Evolutionary conservation across 2,113 vertebrate species (phyloP).

Genomic region (Callochromis pleurospilus): DNA sequence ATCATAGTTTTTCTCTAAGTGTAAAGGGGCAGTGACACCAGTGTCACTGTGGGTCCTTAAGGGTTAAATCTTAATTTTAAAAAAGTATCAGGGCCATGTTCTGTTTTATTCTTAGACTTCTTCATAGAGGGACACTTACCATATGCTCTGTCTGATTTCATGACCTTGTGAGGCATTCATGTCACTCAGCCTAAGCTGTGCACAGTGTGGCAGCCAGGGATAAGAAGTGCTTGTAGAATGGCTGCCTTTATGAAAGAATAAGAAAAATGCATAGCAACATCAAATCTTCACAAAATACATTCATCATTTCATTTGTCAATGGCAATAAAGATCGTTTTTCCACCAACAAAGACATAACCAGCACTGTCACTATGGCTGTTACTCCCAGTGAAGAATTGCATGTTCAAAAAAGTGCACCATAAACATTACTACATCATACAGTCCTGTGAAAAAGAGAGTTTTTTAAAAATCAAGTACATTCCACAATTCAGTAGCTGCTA

Average conservation of each 20-base stretch:
- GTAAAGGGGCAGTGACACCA: too few relatives aligned
- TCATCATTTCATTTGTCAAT: neutral
- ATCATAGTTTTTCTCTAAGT: too few relatives aligned
- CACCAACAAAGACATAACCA: neutral
- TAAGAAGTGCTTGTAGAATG: neutral
- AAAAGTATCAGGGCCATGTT: neutral
- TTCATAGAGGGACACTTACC: neutral
- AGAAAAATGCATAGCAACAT: neutral
- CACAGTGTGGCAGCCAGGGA: neutral
- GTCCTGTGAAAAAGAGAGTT: neutral
- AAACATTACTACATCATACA: neutral
- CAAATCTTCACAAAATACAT: neutral
- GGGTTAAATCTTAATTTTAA: neutral
- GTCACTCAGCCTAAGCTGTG: neutral
- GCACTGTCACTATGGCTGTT: neutral
- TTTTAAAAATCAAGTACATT: neutral
- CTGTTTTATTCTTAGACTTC: neutral
- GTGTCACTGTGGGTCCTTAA: too few relatives aligned
- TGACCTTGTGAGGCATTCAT: conserved; percentile 16
- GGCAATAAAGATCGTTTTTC: neutral
- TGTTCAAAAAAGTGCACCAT: neutral
- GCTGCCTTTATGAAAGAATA: neutral
- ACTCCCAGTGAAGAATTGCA: neutral
- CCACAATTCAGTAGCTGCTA: neutral
- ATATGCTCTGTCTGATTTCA: neutral